These are phyloP conservation scores for Nomada flava DNA, from an alignment of 2,888 invertebrate genomes.

Conservation along the genomic window DNA sequence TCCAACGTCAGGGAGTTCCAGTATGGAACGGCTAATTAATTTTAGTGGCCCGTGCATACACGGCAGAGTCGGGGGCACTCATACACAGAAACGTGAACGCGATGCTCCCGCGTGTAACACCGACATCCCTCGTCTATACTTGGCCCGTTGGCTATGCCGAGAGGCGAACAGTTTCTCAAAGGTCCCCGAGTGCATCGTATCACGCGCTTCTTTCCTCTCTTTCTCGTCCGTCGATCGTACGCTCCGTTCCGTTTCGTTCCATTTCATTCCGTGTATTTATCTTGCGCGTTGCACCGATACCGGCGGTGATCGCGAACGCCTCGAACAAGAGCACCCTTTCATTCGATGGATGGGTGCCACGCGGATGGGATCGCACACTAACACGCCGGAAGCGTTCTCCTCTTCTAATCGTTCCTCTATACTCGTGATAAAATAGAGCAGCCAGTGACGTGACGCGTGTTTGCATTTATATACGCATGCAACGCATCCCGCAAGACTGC, in stretches of 20 bases:
- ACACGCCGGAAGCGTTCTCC: constrained; percentile 41
- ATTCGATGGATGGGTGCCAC: constrained; percentile 51
- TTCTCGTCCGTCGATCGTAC: constrained; percentile 24
- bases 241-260: constrained; percentile 24
- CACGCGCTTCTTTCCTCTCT: constrained; percentile 60
- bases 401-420: not conserved
- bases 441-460: not conserved
- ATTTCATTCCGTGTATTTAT: constrained; percentile 47
- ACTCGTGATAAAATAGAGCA: too few relatives aligned
- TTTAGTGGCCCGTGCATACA: constrained; percentile 48
- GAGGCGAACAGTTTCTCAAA: constrained; percentile 79
- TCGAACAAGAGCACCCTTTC: constrained; percentile 64
- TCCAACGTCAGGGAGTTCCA: constrained; percentile 38
- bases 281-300: constrained; percentile 48
- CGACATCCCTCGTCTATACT: constrained; percentile 76
- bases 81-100: not conserved
- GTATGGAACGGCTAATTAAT: constrained; percentile 71
- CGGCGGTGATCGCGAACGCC: constrained; percentile 17
- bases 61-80: constrained; percentile 23
- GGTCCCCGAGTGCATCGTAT: constrained; percentile 81
- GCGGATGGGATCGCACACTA: constrained; percentile 32
- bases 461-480: not conserved
- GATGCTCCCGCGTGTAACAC: constrained; percentile 15
- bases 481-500: too few relatives aligned
- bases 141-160: constrained; percentile 77